These are phyloP conservation scores for Lepilemur ruficaudatus DNA, from an alignment of 2,797 vertebrate species.

Conservation along the genomic window DNA sequence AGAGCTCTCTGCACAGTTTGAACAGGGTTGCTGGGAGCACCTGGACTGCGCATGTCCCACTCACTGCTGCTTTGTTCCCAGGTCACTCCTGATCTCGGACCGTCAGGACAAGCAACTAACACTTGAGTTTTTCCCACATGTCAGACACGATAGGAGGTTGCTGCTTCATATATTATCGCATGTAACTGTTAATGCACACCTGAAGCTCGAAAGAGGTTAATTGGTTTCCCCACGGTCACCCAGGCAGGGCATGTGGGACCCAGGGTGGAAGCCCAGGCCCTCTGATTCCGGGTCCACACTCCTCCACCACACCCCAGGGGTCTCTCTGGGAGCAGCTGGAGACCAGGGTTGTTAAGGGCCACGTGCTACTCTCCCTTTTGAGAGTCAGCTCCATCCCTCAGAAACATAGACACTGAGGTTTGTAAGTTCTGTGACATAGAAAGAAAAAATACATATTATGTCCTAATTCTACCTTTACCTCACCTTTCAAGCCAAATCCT, in stretches of 20 bases:
- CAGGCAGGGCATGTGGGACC: not conserved
- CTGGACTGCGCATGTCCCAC: accelerated
- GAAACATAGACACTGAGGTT: not conserved
- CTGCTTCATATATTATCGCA: not conserved
- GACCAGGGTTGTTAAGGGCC: not conserved
- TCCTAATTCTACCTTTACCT: not conserved
- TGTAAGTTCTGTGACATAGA: not conserved
- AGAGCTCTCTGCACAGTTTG: accelerated
- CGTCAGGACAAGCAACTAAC: too few relatives aligned
- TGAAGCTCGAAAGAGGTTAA: not conserved
- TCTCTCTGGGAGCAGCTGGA: not conserved
- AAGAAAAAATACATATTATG: not conserved
- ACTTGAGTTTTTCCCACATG: not conserved
- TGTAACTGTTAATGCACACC: not conserved
- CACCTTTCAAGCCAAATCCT: not conserved
- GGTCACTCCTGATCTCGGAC: not conserved
- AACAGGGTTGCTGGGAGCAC: not conserved
- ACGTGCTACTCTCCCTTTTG: not conserved
- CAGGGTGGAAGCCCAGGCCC: not conserved
- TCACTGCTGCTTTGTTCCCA: not conserved
- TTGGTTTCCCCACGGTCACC: not conserved
- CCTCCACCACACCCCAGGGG: accelerated
- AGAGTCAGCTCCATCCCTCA: not conserved
- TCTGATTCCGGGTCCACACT: not conserved
- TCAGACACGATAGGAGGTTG: not conserved